Base-by-base conservation (phyloP, 2,888 invertebrate species). In the Cryptophagus acutangulus region DNA sequence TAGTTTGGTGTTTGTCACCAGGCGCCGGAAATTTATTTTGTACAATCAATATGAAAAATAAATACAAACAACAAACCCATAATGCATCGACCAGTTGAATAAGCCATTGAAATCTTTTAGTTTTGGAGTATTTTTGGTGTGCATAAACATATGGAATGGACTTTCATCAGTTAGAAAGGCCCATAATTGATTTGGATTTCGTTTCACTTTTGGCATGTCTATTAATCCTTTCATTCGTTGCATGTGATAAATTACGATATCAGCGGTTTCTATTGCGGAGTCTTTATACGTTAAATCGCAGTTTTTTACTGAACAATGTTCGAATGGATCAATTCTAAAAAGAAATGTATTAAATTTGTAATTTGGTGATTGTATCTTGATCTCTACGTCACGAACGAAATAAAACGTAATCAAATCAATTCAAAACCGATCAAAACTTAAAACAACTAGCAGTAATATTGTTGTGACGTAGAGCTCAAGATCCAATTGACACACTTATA, bases 81-180 rank as follows among this genome's bases (percentile, higher is more conserved):
- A 82, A 1, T 76, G 75, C 81, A 82, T 81, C 0, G 82, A 80
- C 82, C 82, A 82, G 59, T 82, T 82, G 54, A 82, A 87, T 9
- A 80, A 46, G 9, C 76, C 73, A 44, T 78, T 72, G 49, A 78
- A 74, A 17, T 73, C 62, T 1, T 59, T 54, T 2, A 73, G 55
- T 1, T 70, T 67, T n/a, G n/a, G n/a, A n/a, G n/a, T n/a, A 26
- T 59, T 42, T 38, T 57, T 57, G 0, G 70, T 54, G 24, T 71
- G 50, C 1, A 75, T 56, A 55, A 82, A 82, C 0, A 78, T 74
- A 51, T 82, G 69, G 6, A 59, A 57, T 0, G 84, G 82, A 12
- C 82, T 78, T 64, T 84, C 84, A 51, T 84, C 84, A 0, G 75
- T 81, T 39, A 82, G 63, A 51, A 82, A 84, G 30, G 84, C 74